Evolutionary conservation across 2,113 vertebrate genomes (phyloP), one percentile per base, ranked within the genome.

Genomic region (Sitta europaea): DNA sequence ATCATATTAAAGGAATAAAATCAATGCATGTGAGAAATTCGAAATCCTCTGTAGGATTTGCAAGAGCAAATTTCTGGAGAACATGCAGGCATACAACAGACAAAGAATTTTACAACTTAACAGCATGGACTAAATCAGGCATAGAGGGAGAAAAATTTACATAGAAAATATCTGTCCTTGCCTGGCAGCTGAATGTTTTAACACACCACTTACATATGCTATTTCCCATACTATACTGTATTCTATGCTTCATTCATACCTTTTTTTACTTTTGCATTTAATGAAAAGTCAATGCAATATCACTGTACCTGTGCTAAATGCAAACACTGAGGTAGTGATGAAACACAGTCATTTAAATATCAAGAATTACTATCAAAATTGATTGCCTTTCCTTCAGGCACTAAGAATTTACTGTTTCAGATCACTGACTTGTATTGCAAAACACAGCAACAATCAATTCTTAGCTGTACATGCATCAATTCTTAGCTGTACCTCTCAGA

Each of bases 11-110:
- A 80, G 42, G 42, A 74, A 53, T 75, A 93, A 88, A 94, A 87
- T 82, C 59, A 51, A 75, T 43, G 66, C 0, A 5, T 45, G 85
- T 25, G 11, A 88, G 35, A 90, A 92, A 94, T 71, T 17, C 1
- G 1, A 94, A 95, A 84, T 72, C 63, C 48, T 93, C 65, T 1
- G 1, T 11, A 59, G 51, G 67, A 87, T 78, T 43, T 51, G 24
- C 67, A 87, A 55, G 14, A 90, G 47, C 55, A 85, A 84, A 92
- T 91, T 91, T 88, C 83, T 73, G 54, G 50, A 92, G 65, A 93
- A 61, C 29, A 38, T 9, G 15, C n/a, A 86, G 54, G 38, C 9
- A 4, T 24, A 35, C 72, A 73, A 62, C 75, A 86, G 74, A 72
- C 5, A 12, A 93, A 91, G 62, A 93, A 54, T 70, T 84, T 51